These are phyloP conservation scores for Heliconius erato DNA, from an alignment of 2,888 invertebrate species.

Conservation along the genomic window DNA sequence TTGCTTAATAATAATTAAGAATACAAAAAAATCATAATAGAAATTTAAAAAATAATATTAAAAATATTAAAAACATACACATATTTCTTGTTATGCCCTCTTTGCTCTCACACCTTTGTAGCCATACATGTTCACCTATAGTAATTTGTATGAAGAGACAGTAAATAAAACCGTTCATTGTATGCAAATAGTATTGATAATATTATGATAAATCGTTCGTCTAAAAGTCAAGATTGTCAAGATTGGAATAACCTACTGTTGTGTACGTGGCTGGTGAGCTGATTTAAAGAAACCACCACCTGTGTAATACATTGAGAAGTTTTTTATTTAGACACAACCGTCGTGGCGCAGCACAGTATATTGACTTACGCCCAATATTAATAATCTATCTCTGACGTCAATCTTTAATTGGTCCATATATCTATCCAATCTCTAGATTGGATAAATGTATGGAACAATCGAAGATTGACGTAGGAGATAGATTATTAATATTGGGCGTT, in stretches of 20 bases:
- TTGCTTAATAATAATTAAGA: too few species aligned
- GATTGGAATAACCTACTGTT: slow-evolving; percentile 24
- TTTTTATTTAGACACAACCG: not conserved
- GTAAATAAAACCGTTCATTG: slow-evolving; percentile 56
- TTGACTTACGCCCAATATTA: too few species aligned
- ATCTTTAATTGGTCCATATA: too few species aligned
- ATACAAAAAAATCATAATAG: too few species aligned
- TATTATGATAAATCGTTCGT: slow-evolving; percentile 31
- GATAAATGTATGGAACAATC: too few species aligned
- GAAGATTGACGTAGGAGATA: too few species aligned
- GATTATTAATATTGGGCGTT: too few species aligned
- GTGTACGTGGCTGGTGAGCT: not conserved
- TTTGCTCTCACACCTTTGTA: not conserved
- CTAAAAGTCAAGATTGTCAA: slow-evolving; percentile 22
- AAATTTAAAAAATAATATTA: not conserved
- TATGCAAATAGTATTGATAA: slow-evolving; percentile 54
- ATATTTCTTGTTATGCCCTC: not conserved
- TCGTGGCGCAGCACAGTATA: not conserved
- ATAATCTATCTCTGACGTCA: too few species aligned
- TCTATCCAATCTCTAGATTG: too few species aligned
- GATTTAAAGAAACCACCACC: not conserved
- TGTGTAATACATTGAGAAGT: not conserved
- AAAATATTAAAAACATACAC: not conserved
- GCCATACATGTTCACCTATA: not conserved
- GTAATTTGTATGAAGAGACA: slow-evolving; percentile 28